Percentiles rank a stretch among this genome's conserved stretches.
phyloP scores from a whole-genome alignment of 2,113 vertebrate species.

The Aviceda subcristata region DNA sequence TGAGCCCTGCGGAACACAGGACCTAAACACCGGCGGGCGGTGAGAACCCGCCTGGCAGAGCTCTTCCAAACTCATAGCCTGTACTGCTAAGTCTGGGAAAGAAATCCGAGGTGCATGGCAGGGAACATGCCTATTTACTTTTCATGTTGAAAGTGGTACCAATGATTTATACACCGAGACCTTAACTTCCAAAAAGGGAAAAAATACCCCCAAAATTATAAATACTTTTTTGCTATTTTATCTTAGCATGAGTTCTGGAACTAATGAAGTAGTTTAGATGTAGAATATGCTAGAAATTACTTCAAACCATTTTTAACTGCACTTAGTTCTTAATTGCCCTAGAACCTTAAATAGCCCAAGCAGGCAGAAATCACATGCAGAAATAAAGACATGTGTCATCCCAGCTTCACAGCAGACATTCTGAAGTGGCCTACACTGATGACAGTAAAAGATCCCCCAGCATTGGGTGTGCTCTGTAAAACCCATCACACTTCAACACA shows the following conservation, averaged over 20 bases:
- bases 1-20: background rate
- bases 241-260: background rate
- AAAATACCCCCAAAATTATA: background rate
- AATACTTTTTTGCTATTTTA: background rate
- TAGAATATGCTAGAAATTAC: background rate
- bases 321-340: background rate
- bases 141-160: background rate
- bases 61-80: background rate
- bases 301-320: conserved; percentile 11
- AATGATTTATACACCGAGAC: background rate
- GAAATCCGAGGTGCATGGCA: background rate
- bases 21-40: background rate
- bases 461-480: background rate
- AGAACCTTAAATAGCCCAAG: conserved; percentile 24
- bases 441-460: background rate
- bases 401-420: background rate
- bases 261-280: background rate
- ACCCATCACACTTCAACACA: background rate
- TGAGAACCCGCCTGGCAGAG: background rate
- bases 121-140: background rate
- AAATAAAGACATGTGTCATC: background rate
- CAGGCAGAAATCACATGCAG: background rate
- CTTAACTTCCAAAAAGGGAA: background rate
- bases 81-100: background rate
- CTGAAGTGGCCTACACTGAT: background rate